Conservation (phyloP, 2,797 vertebrate genomes). For the Scomberomorus guttatus region DNA sequence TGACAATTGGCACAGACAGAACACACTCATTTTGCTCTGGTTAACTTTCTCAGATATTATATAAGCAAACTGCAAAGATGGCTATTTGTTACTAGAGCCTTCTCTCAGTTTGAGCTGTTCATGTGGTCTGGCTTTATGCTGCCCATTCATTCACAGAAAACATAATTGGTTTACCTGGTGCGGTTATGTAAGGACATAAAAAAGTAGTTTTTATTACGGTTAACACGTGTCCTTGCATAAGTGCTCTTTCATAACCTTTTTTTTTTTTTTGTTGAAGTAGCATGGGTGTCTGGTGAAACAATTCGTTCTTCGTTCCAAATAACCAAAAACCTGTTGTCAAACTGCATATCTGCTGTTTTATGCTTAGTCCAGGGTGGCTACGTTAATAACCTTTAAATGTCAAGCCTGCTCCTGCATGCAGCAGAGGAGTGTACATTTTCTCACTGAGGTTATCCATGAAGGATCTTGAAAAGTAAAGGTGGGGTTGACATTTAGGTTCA, state of each 20-base stretch:
- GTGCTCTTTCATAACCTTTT: not conserved
- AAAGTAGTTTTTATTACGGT: too few species aligned
- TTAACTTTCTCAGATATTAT: not conserved
- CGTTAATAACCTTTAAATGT: conserved; percentile 49
- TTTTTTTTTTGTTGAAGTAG: not conserved
- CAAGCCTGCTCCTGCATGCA: conserved; percentile 65
- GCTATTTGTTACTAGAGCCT: too few species aligned
- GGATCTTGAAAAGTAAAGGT: conserved; percentile 19
- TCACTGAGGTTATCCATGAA: not conserved
- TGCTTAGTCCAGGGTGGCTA: not conserved
- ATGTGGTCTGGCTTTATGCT: too few species aligned
- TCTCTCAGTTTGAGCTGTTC: too few species aligned
- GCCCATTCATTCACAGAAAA: not conserved
- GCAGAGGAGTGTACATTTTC: not conserved
- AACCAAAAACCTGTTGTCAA: not conserved
- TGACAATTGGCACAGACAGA: not conserved
- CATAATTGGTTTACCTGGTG: not conserved
- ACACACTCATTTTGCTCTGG: not conserved
- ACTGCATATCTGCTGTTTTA: not conserved
- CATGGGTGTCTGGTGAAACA: not conserved
- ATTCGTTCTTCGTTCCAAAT: not conserved
- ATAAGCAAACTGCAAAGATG: too few species aligned
- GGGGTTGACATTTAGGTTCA: conserved; percentile 60
- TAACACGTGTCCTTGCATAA: not conserved
- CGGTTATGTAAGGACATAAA: too few species aligned